Evolutionary conservation across 2,113 vertebrate genomes (phyloP), one percentile per base, ranked within the genome.

Genomic region (Phalacrocorax brasilianus): DNA sequence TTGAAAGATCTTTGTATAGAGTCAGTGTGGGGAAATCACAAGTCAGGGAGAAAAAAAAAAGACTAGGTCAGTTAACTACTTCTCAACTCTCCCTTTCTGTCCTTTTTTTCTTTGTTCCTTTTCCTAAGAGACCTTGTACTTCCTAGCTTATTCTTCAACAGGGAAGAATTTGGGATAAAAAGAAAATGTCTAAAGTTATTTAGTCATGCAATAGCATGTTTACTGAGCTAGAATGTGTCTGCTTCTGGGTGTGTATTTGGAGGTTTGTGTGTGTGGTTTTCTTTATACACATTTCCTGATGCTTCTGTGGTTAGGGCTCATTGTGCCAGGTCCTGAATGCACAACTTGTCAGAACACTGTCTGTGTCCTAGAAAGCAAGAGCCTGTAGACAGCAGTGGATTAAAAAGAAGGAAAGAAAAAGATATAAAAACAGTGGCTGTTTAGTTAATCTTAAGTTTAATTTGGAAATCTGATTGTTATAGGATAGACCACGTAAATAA

Each of bases 241-340:
- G 5, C 6, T 62, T 73, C 30, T 78, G 1, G 70, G 28, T 75
- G 23, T 22, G 2, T 45, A 17, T 76, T 33, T 53, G 27, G 15
- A 33, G 6, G 0, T 0, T 42, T 71, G 50, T 65, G 10, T 44
- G 20, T 42, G 10, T 77, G 1, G 33, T 38, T 59, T 62, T 42
- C 21, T 82, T 85, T 23, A 45, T 40, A 17, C 0, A 1, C 14
- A 2, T 71, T 75, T 65, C 6, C 26, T 14, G 74, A 1, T 10
- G 4, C 13, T 66, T 5, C 4, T 78, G 27, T 74, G 33, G 21
- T 56, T 66, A 49, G 8, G 33, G 6, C 24, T 84, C 1, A 3
- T 61, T 73, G 13, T 88, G 18, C 21, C n/a, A 50, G 33, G 9
- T 66, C 30, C 40, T 77, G 61, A 85, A 40, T 32, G 55, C 6